Percentiles rank a stretch among this genome's conserved stretches.
Evolutionary conservation across 1,140 invertebrate species (phyloP).

Genomic region (Bombus cullumanus): DNA sequence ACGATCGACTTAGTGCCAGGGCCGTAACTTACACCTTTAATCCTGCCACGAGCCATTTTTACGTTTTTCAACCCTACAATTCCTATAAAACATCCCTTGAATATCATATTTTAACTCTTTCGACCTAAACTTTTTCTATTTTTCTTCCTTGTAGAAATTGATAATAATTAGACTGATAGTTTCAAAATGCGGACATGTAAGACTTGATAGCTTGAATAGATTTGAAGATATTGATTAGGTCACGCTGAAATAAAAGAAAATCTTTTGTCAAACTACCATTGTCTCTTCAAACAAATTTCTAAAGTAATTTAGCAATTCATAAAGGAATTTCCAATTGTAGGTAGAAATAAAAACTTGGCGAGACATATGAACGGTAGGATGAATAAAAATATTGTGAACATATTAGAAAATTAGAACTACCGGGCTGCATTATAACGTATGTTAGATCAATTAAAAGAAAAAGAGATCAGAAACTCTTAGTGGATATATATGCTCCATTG

Average conservation of each 20-base stretch:
- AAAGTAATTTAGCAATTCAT: neutral
- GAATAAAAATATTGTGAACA: too few relatives aligned
- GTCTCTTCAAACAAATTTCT: too few relatives aligned
- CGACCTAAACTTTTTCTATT: neutral
- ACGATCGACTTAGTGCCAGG: conserved; percentile 63
- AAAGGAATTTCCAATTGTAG: neutral
- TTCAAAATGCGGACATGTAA: neutral
- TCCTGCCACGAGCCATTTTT: neutral
- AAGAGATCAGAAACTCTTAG: too few relatives aligned
- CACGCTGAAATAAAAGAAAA: too few relatives aligned
- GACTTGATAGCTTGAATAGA: neutral
- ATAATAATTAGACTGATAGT: too few relatives aligned
- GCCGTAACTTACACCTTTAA: conserved; percentile 49
- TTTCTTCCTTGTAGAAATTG: neutral
- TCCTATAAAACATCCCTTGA: neutral
- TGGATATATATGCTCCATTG: too few relatives aligned
- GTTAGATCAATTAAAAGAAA: too few relatives aligned
- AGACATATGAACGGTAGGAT: neutral
- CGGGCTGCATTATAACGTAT: too few relatives aligned
- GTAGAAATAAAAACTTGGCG: neutral
- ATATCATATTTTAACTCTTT: neutral
- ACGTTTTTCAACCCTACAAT: neutral
- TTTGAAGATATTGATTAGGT: too few relatives aligned
- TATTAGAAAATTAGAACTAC: too few relatives aligned
- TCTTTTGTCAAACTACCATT: too few relatives aligned